Evolutionary conservation across 2,113 vertebrate genomes (phyloP), one percentile per base, ranked within the genome.

Genomic region (Chlamydotis undulata): DNA sequence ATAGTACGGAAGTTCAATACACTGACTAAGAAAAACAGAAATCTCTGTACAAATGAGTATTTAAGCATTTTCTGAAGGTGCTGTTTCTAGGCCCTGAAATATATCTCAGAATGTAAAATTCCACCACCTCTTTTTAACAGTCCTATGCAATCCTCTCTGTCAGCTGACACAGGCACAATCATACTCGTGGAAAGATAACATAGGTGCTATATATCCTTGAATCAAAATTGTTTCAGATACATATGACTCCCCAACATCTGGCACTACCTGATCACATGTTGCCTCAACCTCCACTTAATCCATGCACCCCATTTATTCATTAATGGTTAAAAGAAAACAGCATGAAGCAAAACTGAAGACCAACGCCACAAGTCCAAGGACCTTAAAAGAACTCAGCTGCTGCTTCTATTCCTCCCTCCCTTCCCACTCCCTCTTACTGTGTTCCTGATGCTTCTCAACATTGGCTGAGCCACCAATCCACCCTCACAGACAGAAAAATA

Each of bases 371-470:
- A 52, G 29, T 50, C 12, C 50, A 77, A 86, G 15, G 13, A n/a
- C 16, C 56, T 77, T 77, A 21, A 74, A 37, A 8, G 2, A 35
- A 70, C 7, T 2, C 15, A 50, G 18, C 2, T 59, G 31, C 21
- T 33, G 2, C 9, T 52, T 74, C 53, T 52, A 2, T 10, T 90
- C 23, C 33, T 68, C 22, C 12, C 19, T 6, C n/a, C 37, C 21
- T 82, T 69, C 23, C 65, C 52, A 47, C 2, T 14, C 8, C 5
- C 2, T 7, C 7, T 25, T 47, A 28, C n/a, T 83, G 23, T 0
- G 0, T 45, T 77, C 75, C 33, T 63, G n/a, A 87, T 47, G 26
- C 21, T 86, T 83, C 55, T 24, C 5, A 64, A 33, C 25, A 43
- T 43, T 15, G 41, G 41, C 24, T 37, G 53, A 91, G 53, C 26